Percentiles rank a stretch among this genome's conserved stretches.
Conservation (phyloP, 1,140 invertebrate species). For the Drosophila insularis region DNA sequence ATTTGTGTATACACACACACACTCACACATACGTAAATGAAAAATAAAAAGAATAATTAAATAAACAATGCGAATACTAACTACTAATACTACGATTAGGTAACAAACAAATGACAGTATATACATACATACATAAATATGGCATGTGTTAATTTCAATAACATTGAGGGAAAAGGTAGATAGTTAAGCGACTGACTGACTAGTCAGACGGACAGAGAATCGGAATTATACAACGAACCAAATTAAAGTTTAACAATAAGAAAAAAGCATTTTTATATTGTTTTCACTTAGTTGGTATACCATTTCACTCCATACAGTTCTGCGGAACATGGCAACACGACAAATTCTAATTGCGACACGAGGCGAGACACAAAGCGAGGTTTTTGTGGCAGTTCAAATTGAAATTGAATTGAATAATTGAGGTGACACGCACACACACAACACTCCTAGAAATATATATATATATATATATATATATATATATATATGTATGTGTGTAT, state of each 20-base stretch:
- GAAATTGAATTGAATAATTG: conserved; percentile 40
- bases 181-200: too few species aligned
- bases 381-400: conserved; percentile 16
- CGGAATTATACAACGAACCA: conserved; percentile 8
- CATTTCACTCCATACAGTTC: neutral
- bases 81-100: conserved; percentile 23
- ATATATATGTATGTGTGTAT: conserved; percentile 22
- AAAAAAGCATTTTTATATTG: conserved; percentile 23
- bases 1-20: conserved; percentile 28
- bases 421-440: conserved; percentile 30
- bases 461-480: neutral
- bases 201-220: neutral
- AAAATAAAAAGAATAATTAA: conserved; percentile 12
- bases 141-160: conserved; percentile 18
- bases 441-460: too few species aligned
- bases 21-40: conserved; percentile 2
- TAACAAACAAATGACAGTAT: conserved; percentile 12
- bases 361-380: conserved; percentile 38
- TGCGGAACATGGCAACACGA: conserved; percentile 48
- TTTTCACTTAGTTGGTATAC: conserved; percentile 5
- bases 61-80: conserved; percentile 5
- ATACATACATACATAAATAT: conserved; percentile 13
- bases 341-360: conserved; percentile 71
- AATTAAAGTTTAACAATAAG: neutral
- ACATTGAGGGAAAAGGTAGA: conserved; percentile 2